Base-by-base conservation (phyloP, 2,113 vertebrate genomes). In the Muscicapa adusta region DNA sequence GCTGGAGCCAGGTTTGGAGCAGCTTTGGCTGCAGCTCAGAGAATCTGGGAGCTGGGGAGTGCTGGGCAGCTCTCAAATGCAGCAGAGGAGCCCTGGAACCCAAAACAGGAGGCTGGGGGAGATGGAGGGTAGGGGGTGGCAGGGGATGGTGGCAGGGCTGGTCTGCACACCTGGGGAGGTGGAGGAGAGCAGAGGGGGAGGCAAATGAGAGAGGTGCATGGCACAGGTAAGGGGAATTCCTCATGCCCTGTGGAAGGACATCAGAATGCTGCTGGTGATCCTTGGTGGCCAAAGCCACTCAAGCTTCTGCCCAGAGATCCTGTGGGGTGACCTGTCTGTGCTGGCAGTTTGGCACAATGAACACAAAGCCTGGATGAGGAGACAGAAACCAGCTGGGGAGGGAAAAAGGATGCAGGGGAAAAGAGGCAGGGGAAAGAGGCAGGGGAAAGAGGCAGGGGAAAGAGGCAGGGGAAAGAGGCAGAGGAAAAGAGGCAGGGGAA, bases 131-230 rank as follows among this genome's bases (percentile, higher is more conserved):
- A 15, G 22, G 57, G 68, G 29, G 33, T 29, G 66, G 9, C 5
- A 0, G 43, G 43, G 42, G 43, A 43, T 43, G 29, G 34, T 29
- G 70, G 10, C 5, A 0, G 72, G 45, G 58, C 33, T 74, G 56
- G 2, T 17, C 36, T 48, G 36, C 25, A 92, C n/a, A 53, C 1
- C 18, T 31, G 18, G 12, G 38, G n/a, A 40, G 24, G 15, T 28
- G 24, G 13, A 20, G 36, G 19, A 15, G 58, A 40, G n/a, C 43
- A 40, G 36, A 61, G 33, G 14, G 19, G 26, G 50, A 65, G 50
- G 51, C 22, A 76, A 31, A 18, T 1, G 8, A 31, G 38, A 62
- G 28, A 0, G 1, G 26, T 53, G 18, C 1, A 1, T 11, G 40
- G 63, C 12, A 28, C 5, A 33, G 18, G 20, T 31, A 29, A 66